Conservation (phyloP, 2,113 vertebrate species). For the Mormoops blainvillei region DNA sequence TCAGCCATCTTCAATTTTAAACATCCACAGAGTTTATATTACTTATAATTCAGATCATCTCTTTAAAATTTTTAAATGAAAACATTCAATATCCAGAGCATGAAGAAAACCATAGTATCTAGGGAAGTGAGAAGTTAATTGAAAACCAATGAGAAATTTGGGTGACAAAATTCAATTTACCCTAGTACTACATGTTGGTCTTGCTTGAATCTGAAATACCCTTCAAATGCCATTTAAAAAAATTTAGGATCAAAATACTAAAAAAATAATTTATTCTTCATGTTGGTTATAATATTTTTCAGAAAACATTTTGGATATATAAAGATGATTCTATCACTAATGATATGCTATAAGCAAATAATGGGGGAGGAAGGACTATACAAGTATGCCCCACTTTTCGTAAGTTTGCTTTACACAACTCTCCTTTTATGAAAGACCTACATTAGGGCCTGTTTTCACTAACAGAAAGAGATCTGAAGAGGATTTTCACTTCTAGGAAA, state of each 20-base stretch:
- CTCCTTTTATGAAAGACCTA: neutral
- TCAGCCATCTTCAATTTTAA: conserved; percentile 28
- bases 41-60: neutral
- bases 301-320: neutral
- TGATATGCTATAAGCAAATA: neutral
- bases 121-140: neutral
- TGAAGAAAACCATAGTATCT: neutral
- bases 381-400: neutral
- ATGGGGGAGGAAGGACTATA: neutral
- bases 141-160: neutral
- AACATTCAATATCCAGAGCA: neutral
- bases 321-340: neutral
- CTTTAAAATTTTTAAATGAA: conserved; percentile 28
- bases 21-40: neutral
- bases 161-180: neutral
- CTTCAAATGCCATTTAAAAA: neutral
- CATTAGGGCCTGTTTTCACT: neutral
- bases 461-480: neutral
- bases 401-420: neutral
- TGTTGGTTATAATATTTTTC: neutral
- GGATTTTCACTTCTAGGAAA: neutral
- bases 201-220: neutral
- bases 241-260: neutral
- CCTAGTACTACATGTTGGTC: neutral
- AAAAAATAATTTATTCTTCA: neutral